Base-by-base conservation (phyloP, 2,113 vertebrate genomes). In the Halichoerus grypus region DNA sequence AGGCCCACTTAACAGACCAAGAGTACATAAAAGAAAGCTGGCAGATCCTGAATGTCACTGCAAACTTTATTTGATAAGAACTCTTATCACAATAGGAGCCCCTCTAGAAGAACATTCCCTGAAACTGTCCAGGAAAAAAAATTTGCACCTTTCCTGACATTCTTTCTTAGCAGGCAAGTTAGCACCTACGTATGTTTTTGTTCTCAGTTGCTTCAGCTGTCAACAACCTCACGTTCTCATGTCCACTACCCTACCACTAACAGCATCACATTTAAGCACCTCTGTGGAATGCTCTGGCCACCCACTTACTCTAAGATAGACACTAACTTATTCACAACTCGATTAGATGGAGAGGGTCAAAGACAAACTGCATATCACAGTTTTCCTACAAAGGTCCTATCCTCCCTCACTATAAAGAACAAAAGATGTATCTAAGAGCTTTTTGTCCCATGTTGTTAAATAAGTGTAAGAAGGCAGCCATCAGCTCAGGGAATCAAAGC, bases 341-440 rank as follows among this genome's bases (percentile, higher is more conserved):
- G 12, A 80, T 24, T 46, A 46, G 46, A 57, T 26, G 13, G n/a
- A 74, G 6, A 94, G 8, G 24, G 21, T 79, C 76, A 92, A 72
- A 97, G 46, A 51, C 87, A 94, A 91, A 94, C 49, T 42, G 61
- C 7, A 36, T n/a, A 61, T 33, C 88, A 88, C 67, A 55, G 59
- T 14, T 79, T 61, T 55, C 24, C 69, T 72, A 8, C 10, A 85
- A 72, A 77, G 55, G 22, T 9, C 51, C 69, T 14, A 49, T 15
- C 24, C 28, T 55, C 19, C 36, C 36, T 77, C 53, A 65, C 67
- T 12, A 39, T 14, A 36, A 84, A 71, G 59, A 96, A 55, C 10
- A 55, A 72, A 77, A 77, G 61, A 57, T 18, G 4, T 21, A 31
- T 12, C 1, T 13, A 18, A 53, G 67, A 63, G 12, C 26, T 88